These are phyloP conservation scores for Chloroceryle aenea DNA, from an alignment of 2,113 vertebrate species.

Conservation along the genomic window DNA sequence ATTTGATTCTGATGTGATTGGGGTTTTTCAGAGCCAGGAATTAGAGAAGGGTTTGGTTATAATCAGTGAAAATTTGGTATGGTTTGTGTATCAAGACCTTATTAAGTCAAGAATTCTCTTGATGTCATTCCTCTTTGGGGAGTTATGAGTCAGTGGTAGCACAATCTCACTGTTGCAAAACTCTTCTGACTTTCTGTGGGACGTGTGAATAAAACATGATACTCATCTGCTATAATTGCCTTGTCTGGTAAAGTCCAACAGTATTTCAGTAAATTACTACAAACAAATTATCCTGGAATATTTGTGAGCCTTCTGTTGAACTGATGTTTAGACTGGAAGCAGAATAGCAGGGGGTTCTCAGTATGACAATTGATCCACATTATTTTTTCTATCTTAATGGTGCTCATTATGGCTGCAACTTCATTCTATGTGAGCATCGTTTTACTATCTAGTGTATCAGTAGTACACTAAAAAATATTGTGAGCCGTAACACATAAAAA, in stretches of 20 bases:
- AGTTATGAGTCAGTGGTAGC: not conserved
- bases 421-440: not conserved
- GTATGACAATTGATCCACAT: not conserved
- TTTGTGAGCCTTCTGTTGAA: not conserved
- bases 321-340: not conserved
- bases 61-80: conserved; percentile 43
- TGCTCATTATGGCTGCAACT: not conserved
- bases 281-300: conserved; percentile 35
- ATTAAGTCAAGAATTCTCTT: conserved; percentile 11
- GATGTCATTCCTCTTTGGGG: conserved; percentile 4
- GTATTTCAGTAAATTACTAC: conserved; percentile 42
- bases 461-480: not conserved
- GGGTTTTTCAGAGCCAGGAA: not conserved
- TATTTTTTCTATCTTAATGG: not conserved
- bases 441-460: not conserved
- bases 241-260: conserved; percentile 20
- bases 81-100: conserved; percentile 8
- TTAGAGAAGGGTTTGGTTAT: conserved; percentile 12
- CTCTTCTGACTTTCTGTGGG: not conserved
- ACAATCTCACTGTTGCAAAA: not conserved
- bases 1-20: not conserved
- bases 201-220: not conserved
- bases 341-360: not conserved
- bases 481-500: not conserved
- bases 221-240: not conserved